Percentiles rank a stretch among this genome's conserved stretches.
These are phyloP conservation scores for Lamellibrachia satsuma DNA, from an alignment of 2,888 invertebrate genomes.

Conservation along the genomic window DNA sequence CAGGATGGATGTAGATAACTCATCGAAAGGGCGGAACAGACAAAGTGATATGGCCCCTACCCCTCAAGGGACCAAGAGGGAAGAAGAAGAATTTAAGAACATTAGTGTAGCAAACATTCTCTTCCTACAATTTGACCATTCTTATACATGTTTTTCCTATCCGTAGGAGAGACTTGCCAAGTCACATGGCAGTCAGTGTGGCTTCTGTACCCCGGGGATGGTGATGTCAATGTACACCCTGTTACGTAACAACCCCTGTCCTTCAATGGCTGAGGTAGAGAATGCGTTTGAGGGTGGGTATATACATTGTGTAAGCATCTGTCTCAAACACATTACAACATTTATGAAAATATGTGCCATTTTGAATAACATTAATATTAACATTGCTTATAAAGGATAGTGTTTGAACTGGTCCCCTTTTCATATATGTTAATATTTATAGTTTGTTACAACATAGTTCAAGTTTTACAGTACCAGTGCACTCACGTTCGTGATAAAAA, in stretches of 20 bases:
- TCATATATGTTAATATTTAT: too few species aligned
- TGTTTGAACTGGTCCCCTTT: too few species aligned
- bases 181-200: conserved; percentile 93
- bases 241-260: conserved; percentile 77
- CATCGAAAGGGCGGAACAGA: too few species aligned
- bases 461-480: too few species aligned
- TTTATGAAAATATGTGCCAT: background rate
- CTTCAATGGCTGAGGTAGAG: conserved; percentile 80
- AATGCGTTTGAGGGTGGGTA: conserved; percentile 49
- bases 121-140: too few species aligned
- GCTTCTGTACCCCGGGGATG: conserved; percentile 94
- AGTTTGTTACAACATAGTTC: too few species aligned
- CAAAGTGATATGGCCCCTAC: too few species aligned
- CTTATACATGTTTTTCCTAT: background rate
- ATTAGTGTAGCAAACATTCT: too few species aligned
- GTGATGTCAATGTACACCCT: conserved; percentile 97
- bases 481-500: too few species aligned
- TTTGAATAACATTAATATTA: background rate
- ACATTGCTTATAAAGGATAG: background rate
- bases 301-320: background rate
- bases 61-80: too few species aligned
- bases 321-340: background rate
- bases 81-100: too few species aligned
- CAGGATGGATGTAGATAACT: too few species aligned
- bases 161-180: conserved; percentile 76